Base-by-base conservation (phyloP, 2,888 invertebrate species). In the Plagiodera versicolora region DNA sequence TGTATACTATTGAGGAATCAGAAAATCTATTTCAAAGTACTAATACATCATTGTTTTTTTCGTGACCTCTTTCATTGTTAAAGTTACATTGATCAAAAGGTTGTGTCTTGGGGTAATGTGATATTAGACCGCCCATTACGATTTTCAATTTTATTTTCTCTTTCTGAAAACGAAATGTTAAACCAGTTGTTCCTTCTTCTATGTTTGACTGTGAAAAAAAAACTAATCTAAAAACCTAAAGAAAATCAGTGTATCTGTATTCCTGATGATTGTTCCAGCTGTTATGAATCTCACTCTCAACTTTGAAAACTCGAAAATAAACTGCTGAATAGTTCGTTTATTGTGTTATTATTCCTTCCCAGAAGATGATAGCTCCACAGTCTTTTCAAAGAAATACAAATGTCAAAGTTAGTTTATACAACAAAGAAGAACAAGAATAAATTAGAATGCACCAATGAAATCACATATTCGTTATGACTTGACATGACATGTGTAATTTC, bases 51-150 rank as follows among this genome's bases (percentile, higher is more conserved):
- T 54, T 51, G 44, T 28, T 58, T 39, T 48, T 51, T 56, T 54
- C 51, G 47, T 45, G 10, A 18, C 48, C 58, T 58, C 44, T 30
- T 52, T 32, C 39, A 49, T 30, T 58, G 54, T 58, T 54, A 30
- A 30, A 57, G 46, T 65, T 68, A 67, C 67, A 64, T 60, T 58
- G 66, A 67, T 62, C 61, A 56, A 66, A 55, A 80, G 80, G 79
- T 80, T 80, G 80, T 78, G 76, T 79, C 74, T 77, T 55, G 62
- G 65, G 77, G 74, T 81, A 80, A 80, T 81, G 81, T 81, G 81
- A 81, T 81, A 81, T 81, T 75, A 77, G 78, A 76, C 78, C 77
- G 79, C 77, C 75, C 61, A 56, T 60, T 61, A 77, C 76, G 75
- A 77, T 78, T 77, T 78, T 77, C 74, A 75, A 76, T 75, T 73